Evolutionary conservation across 1,140 invertebrate genomes (phyloP).

Genomic region (Drosophila sturtevanti): DNA sequence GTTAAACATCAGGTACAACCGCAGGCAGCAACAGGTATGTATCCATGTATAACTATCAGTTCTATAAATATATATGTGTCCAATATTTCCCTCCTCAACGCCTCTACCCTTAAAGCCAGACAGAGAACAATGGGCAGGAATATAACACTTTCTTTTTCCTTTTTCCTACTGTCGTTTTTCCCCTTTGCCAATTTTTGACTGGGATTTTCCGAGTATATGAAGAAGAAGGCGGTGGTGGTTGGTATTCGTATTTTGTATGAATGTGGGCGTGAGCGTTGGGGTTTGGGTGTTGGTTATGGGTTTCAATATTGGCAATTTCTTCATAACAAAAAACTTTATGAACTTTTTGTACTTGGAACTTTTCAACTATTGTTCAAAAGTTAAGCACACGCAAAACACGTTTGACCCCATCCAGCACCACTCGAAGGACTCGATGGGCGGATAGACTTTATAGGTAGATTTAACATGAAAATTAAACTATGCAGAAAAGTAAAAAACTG

Average conservation of each 20-base stretch:
- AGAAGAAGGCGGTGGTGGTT: background rate
- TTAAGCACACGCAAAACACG: constrained; percentile 11
- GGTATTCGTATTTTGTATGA: background rate
- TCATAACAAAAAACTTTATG: constrained; percentile 11
- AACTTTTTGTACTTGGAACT: constrained; percentile 32
- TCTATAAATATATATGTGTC: background rate
- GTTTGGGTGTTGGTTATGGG: background rate
- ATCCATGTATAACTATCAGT: background rate
- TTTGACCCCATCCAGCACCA: background rate
- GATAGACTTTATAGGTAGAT: constrained; percentile 1
- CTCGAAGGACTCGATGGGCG: constrained; percentile 10
- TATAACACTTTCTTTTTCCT: background rate
- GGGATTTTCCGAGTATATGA: background rate
- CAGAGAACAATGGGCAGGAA: background rate
- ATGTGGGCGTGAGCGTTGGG: background rate
- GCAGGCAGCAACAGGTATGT: constrained; percentile 80
- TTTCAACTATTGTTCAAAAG: constrained; percentile 34
- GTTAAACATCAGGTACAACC: constrained; percentile 80
- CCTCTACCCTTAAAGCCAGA: background rate
- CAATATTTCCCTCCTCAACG: too few species aligned
- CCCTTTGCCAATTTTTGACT: background rate
- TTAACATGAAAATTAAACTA: constrained; percentile 20
- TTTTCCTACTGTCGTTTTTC: background rate
- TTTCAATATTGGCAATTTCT: constrained; percentile 3
- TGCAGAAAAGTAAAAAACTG: constrained; percentile 24